phyloP scores from a whole-genome alignment of 2,113 vertebrate species.

The Mohoua ochrocephala region DNA sequence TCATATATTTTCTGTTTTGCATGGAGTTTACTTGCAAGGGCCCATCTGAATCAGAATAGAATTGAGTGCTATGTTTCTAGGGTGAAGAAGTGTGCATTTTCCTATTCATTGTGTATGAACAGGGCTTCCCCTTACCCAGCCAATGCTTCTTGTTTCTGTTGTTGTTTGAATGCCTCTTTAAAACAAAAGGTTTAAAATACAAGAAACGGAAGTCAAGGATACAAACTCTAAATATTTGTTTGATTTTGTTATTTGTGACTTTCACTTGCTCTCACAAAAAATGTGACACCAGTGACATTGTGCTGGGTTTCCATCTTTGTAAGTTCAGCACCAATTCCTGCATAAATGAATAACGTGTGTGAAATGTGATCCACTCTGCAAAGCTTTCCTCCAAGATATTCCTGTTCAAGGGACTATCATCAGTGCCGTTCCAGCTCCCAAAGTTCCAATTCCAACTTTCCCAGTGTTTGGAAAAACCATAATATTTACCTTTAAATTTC shows the following conservation, averaged over 20 bases:
- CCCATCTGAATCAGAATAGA: neutral
- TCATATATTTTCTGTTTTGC: neutral
- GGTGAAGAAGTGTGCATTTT: neutral
- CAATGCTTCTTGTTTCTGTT: neutral
- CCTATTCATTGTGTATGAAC: neutral
- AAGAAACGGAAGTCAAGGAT: neutral
- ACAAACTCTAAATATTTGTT: neutral
- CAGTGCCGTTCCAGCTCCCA: neutral
- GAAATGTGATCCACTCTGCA: neutral
- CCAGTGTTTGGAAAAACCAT: neutral
- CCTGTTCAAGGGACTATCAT: neutral
- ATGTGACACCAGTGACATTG: fast-evolving
- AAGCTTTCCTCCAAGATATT: neutral
- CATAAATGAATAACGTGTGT: neutral
- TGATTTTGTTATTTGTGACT: neutral
- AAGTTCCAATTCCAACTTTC: neutral
- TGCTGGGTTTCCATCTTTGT: neutral
- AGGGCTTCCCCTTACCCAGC: neutral
- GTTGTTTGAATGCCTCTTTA: neutral
- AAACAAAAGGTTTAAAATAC: neutral
- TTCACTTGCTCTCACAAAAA: neutral
- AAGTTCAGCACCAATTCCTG: neutral
- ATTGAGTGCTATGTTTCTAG: neutral
- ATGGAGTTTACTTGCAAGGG: neutral
- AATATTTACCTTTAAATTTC: neutral